phyloP scores from a whole-genome alignment of 1,140 invertebrate species.

The Calliopsis andreniformis region DNA sequence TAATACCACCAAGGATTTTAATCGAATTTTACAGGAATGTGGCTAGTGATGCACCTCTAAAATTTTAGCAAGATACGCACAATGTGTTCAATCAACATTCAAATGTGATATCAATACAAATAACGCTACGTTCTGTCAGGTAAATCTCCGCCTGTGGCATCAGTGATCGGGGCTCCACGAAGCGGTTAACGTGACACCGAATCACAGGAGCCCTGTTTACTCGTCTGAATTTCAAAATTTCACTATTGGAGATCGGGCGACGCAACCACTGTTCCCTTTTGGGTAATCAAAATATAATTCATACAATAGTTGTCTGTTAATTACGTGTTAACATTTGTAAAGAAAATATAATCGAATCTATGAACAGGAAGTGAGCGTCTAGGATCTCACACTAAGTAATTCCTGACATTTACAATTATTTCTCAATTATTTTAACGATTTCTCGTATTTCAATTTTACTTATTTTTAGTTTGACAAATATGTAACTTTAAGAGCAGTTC shows the following conservation, averaged over 20 bases:
- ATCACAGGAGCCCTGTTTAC: background rate
- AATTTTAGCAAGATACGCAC: background rate
- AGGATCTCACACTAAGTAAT: too few relatives aligned
- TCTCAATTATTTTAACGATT: too few relatives aligned
- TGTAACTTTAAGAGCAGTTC: too few relatives aligned
- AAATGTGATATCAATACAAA: background rate
- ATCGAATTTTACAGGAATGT: background rate
- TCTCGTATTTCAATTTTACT: too few relatives aligned
- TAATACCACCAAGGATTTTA: background rate
- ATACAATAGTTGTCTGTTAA: background rate
- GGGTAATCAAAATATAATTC: background rate
- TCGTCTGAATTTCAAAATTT: conserved; percentile 14
- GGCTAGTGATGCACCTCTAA: background rate
- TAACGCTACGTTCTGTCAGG: background rate
- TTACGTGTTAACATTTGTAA: background rate
- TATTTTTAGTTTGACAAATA: too few relatives aligned
- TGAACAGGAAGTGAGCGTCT: background rate
- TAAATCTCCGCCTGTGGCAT: background rate
- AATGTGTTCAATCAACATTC: background rate
- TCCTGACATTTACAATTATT: too few relatives aligned
- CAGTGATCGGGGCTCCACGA: conserved; percentile 20
- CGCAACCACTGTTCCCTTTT: background rate
- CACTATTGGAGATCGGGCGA: background rate
- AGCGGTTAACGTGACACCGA: background rate
- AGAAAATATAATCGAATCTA: background rate